phyloP scores from a whole-genome alignment of 2,888 invertebrate species.

The Pandemis cinnamomeana region DNA sequence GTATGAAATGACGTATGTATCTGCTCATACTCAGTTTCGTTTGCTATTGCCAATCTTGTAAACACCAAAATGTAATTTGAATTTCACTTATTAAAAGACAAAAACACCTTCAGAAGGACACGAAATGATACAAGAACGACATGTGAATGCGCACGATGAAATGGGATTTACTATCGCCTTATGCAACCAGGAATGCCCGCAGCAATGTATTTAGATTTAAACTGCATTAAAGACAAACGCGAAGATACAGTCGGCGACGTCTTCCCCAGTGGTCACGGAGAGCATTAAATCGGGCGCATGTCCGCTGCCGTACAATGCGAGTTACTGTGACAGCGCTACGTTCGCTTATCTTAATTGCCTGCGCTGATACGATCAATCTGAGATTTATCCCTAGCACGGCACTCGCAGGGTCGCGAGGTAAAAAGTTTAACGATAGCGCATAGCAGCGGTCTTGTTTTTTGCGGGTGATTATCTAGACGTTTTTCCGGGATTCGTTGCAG shows the following conservation, averaged over 20 bases:
- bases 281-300: constrained; percentile 65
- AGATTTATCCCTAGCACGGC: constrained; percentile 73
- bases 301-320: constrained; percentile 67
- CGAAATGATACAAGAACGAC: too few species aligned
- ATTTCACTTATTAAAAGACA: too few species aligned
- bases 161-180: neutral
- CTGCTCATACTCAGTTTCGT: neutral
- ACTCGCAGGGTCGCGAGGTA: constrained; percentile 63
- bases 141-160: neutral
- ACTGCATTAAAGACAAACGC: constrained; percentile 1
- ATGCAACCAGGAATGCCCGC: neutral
- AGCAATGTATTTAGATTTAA: neutral
- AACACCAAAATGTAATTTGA: too few species aligned
- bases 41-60: neutral
- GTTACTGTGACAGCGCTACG: constrained; percentile 74
- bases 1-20: neutral
- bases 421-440: constrained; percentile 70
- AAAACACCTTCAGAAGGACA: too few species aligned
- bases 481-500: constrained; percentile 1
- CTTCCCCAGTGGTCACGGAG: constrained; percentile 52
- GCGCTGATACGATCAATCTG: constrained; percentile 71
- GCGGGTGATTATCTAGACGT: constrained; percentile 31
- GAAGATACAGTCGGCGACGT: constrained; percentile 1
- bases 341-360: constrained; percentile 81
- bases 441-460: constrained; percentile 20